Evolutionary conservation across 1,140 invertebrate species (phyloP).

Genomic region (Polypedilum pembai): DNA sequence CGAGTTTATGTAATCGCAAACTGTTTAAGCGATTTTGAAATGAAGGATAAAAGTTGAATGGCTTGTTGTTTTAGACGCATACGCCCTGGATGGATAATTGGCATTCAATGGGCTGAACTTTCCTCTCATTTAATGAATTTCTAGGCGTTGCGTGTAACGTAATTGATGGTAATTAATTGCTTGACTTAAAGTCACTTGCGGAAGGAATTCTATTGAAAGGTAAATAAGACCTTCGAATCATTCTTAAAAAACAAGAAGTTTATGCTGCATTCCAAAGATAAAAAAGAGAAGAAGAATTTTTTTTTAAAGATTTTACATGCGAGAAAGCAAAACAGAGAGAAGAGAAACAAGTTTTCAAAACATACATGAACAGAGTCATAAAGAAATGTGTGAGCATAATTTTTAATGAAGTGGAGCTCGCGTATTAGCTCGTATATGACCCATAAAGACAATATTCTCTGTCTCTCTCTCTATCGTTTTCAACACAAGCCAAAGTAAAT

Average conservation of each 20-base stretch:
- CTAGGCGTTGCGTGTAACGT: neutral
- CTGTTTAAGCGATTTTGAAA: neutral
- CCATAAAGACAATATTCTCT: neutral
- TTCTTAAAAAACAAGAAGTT: neutral
- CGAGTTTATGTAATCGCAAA: no score
- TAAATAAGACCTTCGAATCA: neutral
- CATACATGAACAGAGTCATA: neutral
- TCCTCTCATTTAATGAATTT: neutral
- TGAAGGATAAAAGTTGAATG: neutral
- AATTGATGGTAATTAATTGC: no score
- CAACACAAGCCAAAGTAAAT: neutral
- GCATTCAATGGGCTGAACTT: slow-evolving; percentile 6
- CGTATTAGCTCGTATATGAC: neutral
- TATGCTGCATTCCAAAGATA: no score
- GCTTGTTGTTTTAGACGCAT: neutral
- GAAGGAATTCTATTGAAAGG: no score
- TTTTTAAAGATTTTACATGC: no score
- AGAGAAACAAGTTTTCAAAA: neutral
- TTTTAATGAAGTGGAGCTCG: neutral
- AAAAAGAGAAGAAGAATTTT: no score
- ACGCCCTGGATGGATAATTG: neutral
- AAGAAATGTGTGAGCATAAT: slow-evolving; percentile 12
- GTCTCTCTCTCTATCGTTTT: neutral
- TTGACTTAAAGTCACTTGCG: no score
- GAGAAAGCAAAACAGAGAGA: no score